Evolutionary conservation across 2,113 vertebrate species (phyloP), one percentile per base, ranked within the genome.

Genomic region (Daphoenositta chrysoptera): DNA sequence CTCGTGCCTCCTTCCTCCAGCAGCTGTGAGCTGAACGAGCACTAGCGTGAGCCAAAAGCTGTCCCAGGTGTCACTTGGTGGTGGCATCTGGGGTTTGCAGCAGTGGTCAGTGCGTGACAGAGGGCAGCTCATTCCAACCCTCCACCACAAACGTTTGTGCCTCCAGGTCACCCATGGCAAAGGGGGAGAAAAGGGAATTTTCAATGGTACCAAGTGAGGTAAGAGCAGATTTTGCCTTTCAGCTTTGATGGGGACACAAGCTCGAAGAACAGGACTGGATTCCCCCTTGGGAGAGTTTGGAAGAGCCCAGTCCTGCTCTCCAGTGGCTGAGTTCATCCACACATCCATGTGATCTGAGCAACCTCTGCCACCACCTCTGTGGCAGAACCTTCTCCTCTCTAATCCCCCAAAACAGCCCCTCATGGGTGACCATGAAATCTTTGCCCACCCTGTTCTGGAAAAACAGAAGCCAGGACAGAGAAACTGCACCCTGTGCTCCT

Each of bases 21-120:
- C n/a, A 66, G 26, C 45, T 80, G 45, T 0, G 4, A 88, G 33
- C 30, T 66, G 68, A 48, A n/a, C 0, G 0, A 50, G 69, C 30
- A 51, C 37, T 27, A 37, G 16, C 0, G 0, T 3, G 65, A 95
- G 53, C 24, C 58, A 66, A 88, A 76, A 76, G 16, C 51, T 66
- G 42, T 27, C n/a, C 2, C 2, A 60, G 70, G 44, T 39, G 27
- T 58, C 2, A 1, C 56, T 79, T 0, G 0, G 27, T n/a, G 44
- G 48, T 87, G 53, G 57, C 45, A 77, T 37, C 58, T 53, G 44
- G 26, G 39, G 23, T 4, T 72, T 76, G 53, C 31, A 42, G n/a
- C 19, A 39, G 31, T 9, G 66, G 0, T 19, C 33, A 51, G 28
- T 3, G 26, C 1, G 7, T 22, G 35, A 27, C 4, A 45, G 42